Evolutionary conservation across 2,888 invertebrate genomes (phyloP).

Genomic region (Sarcophaga caerulescens): DNA sequence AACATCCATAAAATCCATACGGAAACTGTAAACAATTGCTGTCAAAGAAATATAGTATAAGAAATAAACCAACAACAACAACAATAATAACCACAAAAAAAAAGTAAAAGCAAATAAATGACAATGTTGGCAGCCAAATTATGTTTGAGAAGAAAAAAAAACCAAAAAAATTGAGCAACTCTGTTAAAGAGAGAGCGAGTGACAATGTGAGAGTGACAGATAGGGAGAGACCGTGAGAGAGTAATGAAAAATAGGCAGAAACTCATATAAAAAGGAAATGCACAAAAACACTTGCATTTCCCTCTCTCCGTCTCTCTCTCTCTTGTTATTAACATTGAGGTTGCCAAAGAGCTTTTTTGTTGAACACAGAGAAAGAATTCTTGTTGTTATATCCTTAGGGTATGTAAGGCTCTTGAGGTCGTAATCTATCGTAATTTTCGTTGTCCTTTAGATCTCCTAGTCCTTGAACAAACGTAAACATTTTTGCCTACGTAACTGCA

Average conservation of each 20-base stretch:
- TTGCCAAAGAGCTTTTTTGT: too few relatives aligned
- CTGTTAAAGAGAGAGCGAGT: not conserved
- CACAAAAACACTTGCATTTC: not conserved
- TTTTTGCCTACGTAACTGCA: too few relatives aligned
- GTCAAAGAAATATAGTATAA: constrained; percentile 33
- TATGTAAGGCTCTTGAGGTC: too few relatives aligned
- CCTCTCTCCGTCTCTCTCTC: not conserved
- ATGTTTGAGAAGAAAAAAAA: not conserved
- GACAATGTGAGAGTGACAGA: not conserved
- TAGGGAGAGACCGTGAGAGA: not conserved
- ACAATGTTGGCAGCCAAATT: not conserved
- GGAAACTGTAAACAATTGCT: constrained; percentile 59
- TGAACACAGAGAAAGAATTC: too few relatives aligned
- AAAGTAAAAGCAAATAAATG: too few relatives aligned
- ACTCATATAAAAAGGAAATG: not conserved
- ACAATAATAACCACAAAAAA: not conserved
- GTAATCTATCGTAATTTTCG: too few relatives aligned
- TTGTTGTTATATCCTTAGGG: too few relatives aligned
- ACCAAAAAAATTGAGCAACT: not conserved
- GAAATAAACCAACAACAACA: constrained; percentile 14
- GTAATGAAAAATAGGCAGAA: not conserved
- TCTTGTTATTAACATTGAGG: not conserved
- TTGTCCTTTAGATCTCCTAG: too few relatives aligned
- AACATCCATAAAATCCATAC: constrained; percentile 33
- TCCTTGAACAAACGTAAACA: too few relatives aligned